Conservation (phyloP, 2,888 invertebrate genomes). For the Raillietiella orientalis region DNA sequence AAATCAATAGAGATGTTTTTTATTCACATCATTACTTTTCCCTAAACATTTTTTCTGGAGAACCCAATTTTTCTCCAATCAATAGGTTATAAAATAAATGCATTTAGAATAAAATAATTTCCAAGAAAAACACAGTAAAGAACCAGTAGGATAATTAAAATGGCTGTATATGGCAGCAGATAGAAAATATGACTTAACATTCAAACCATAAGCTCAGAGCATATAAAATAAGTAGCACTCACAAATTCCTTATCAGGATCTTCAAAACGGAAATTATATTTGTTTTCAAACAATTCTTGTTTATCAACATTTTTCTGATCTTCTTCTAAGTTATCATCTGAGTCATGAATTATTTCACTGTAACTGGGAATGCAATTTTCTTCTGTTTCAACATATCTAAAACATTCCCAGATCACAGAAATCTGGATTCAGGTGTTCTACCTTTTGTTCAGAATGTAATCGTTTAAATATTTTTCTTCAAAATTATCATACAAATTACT, state of each 20-base stretch:
- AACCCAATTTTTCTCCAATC: too few relatives aligned
- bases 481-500: not conserved
- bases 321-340: constrained; percentile 25
- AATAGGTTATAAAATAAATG: constrained; percentile 1
- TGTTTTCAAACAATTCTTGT: constrained; percentile 68
- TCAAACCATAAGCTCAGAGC: not conserved
- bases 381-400: constrained; percentile 12
- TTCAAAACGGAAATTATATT: constrained; percentile 84
- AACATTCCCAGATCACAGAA: not conserved
- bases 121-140: not conserved
- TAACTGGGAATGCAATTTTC: constrained; percentile 21
- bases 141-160: not conserved
- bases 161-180: not conserved
- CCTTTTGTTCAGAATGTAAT: constrained; percentile 65
- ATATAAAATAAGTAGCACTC: too few relatives aligned
- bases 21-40: too few relatives aligned
- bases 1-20: too few relatives aligned
- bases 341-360: constrained; percentile 28
- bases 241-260: constrained; percentile 79
- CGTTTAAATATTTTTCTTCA: constrained; percentile 54
- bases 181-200: not conserved
- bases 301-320: constrained; percentile 45
- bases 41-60: too few relatives aligned
- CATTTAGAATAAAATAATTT: constrained; percentile 1
- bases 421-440: constrained; percentile 11